Percentiles rank a stretch among this genome's conserved stretches.
Evolutionary conservation across 2,888 invertebrate genomes (phyloP).

Genomic region (Drosophila tanythrix): DNA sequence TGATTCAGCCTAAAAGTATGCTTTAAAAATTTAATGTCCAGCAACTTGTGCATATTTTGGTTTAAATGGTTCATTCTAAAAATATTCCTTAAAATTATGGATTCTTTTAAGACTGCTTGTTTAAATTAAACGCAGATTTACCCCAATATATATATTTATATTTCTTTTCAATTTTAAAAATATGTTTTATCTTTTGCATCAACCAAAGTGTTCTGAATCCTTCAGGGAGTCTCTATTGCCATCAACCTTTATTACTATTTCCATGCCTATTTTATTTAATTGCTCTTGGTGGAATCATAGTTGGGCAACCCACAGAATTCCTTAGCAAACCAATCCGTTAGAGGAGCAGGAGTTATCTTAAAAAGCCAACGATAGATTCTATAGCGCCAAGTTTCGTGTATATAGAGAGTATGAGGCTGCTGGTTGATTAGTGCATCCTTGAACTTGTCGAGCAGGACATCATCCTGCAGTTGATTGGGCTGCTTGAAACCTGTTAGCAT

Average conservation of each 20-base stretch:
- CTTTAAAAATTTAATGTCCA: accelerated
- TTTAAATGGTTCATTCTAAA: neutral
- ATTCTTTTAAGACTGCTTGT: neutral
- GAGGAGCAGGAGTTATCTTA: conserved; percentile 86
- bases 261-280: neutral
- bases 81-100: neutral
- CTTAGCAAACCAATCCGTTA: conserved; percentile 87
- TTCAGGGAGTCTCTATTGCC: neutral
- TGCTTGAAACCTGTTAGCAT: conserved; percentile 85
- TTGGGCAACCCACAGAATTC: conserved; percentile 89
- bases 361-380: conserved; percentile 89
- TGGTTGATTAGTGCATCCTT: conserved; percentile 87
- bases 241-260: neutral
- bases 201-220: neutral
- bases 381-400: conserved; percentile 89
- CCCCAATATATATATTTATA: neutral
- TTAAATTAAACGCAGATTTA: neutral
- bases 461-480: conserved; percentile 86
- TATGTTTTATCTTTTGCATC: neutral
- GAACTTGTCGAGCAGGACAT: conserved; percentile 87
- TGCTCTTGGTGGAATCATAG: conserved; percentile 51
- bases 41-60: neutral
- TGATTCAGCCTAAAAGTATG: neutral
- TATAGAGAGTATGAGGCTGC: conserved; percentile 88
- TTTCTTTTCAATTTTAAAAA: neutral